These are phyloP conservation scores for Xenopus petersii DNA, from an alignment of 2,797 vertebrate genomes.

Conservation along the genomic window DNA sequence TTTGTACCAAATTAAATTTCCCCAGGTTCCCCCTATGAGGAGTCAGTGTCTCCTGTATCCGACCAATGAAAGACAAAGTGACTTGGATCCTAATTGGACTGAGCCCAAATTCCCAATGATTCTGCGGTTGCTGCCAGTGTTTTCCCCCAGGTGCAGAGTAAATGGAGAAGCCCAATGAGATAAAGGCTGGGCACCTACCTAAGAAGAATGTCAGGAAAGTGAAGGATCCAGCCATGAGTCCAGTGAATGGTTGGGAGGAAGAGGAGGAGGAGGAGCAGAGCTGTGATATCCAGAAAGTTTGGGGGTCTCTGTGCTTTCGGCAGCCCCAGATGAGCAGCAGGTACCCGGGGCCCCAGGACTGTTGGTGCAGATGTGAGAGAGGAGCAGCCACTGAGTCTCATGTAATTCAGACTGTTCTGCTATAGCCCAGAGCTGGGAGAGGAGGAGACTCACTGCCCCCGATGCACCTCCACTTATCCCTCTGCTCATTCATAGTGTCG, in stretches of 20 bases:
- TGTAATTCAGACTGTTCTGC: slow-evolving; percentile 22
- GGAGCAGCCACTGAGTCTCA: slow-evolving; percentile 23
- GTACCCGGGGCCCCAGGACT: neutral
- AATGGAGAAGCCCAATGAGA: no score
- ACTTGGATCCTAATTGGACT: no score
- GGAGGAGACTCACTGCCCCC: slow-evolving; percentile 22
- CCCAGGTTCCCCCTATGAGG: no score
- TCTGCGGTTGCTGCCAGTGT: no score
- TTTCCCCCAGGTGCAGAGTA: no score
- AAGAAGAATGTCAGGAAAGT: neutral
- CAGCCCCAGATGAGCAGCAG: neutral
- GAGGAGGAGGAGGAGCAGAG: no score
- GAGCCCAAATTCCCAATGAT: no score
- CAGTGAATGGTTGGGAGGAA: neutral
- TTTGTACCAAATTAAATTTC: no score
- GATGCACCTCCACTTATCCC: neutral
- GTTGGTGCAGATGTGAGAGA: neutral
- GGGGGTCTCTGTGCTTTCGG: no score
- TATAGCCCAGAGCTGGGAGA: slow-evolving; percentile 19
- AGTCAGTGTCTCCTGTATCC: no score
- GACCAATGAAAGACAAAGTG: no score
- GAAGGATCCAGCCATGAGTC: slow-evolving; percentile 12
- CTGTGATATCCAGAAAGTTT: no score
- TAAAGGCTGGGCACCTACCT: neutral
- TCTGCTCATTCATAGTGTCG: neutral